Percentiles rank a stretch among this genome's conserved stretches.
Conservation (phyloP, 2,888 invertebrate genomes). For the Leucania comma region DNA sequence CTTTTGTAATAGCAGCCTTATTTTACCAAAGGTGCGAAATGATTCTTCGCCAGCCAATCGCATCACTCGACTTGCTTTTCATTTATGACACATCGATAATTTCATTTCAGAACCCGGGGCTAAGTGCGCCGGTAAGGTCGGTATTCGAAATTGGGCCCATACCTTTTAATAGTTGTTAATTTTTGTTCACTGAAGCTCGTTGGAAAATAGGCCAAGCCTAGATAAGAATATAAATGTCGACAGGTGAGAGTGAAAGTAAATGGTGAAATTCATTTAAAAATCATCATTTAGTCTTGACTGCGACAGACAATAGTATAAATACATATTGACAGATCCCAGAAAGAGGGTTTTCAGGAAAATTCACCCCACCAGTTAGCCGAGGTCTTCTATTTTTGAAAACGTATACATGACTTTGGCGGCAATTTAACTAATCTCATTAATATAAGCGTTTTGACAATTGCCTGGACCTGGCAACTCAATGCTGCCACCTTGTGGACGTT, state of each 20-base stretch:
- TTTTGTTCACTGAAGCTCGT: slow-evolving; percentile 17
- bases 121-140: not conserved
- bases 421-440: too few relatives aligned
- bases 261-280: slow-evolving; percentile 22
- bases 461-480: too few relatives aligned
- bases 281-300: too few relatives aligned
- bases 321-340: not conserved
- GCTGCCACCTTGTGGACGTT: too few relatives aligned
- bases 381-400: too few relatives aligned
- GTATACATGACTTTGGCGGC: too few relatives aligned
- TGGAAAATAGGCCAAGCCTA: slow-evolving; percentile 23
- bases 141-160: slow-evolving; percentile 20
- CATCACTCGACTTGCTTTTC: not conserved
- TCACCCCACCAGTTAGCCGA: too few relatives aligned
- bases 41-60: not conserved
- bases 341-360: not conserved
- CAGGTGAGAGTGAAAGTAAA: not conserved
- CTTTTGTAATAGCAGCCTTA: too few relatives aligned
- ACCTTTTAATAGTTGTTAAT: not conserved
- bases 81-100: not conserved
- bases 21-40: not conserved
- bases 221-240: not conserved
- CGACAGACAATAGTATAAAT: too few relatives aligned
- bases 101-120: not conserved
- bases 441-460: too few relatives aligned